A percentile compares a stretch with the other conserved stretches of the same genome.
Conservation (phyloP, 2,888 invertebrate species). For the Julus scanicus region DNA sequence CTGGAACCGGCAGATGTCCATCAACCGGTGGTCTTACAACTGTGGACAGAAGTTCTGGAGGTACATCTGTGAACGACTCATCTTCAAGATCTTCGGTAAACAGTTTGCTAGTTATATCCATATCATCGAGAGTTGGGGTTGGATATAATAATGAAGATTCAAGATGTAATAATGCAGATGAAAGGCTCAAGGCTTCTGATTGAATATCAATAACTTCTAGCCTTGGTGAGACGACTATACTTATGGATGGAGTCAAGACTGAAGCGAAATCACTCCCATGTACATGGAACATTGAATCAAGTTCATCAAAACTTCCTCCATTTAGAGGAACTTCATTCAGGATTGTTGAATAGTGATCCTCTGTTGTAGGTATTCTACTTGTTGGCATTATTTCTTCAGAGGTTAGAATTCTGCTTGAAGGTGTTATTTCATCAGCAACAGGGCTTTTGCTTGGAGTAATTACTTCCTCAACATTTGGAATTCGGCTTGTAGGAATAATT, state of each 20-base stretch:
- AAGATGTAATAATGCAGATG: not conserved
- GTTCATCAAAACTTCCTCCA: not conserved
- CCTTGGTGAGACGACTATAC: not conserved
- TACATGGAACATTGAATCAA: not conserved
- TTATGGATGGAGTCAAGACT: not conserved
- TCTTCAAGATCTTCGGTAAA: not conserved
- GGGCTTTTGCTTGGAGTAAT: not conserved
- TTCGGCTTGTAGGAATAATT: not conserved
- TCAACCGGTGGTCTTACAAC: not conserved
- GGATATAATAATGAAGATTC: not conserved
- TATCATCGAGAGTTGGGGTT: not conserved
- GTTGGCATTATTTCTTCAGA: not conserved
- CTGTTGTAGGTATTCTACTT: not conserved
- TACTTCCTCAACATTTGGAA: not conserved
- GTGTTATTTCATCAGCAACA: not conserved
- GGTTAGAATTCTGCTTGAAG: not conserved
- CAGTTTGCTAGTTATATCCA: not conserved
- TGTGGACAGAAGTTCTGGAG: not conserved
- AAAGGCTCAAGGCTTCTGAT: not conserved
- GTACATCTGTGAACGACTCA: not conserved
- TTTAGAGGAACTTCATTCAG: conserved; percentile 51
- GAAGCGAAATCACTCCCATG: not conserved
- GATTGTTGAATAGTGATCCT: conserved; percentile 8
- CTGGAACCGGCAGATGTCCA: not conserved
- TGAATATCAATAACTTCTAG: not conserved